Conservation (phyloP, 2,113 vertebrate species). For the Callipepla squamata region DNA sequence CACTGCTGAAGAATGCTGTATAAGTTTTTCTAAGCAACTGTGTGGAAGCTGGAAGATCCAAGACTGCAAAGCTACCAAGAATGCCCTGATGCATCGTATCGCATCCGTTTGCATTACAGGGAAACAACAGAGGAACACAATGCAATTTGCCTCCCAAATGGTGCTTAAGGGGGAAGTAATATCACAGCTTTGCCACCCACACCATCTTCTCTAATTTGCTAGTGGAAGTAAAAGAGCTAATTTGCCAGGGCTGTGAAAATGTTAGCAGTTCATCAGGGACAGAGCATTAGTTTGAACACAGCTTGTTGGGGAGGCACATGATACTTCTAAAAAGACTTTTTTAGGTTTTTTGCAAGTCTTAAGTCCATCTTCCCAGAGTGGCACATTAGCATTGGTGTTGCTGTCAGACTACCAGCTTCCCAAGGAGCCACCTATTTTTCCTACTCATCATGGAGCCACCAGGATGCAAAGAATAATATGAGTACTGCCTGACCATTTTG, state of each 20-base stretch:
- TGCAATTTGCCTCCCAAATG: neutral
- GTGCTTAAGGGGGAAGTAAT: neutral
- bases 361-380: neutral
- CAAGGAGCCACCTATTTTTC: constrained; percentile 11
- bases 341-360: neutral
- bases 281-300: neutral
- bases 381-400: neutral
- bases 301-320: neutral
- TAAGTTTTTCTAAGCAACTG: neutral
- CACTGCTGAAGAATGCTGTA: neutral
- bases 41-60: neutral
- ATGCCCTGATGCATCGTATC: neutral
- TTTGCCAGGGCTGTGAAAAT: neutral
- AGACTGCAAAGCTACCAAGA: neutral
- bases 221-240: neutral
- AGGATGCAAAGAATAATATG: neutral
- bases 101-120: neutral
- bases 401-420: neutral
- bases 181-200: neutral
- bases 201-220: neutral
- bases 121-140: neutral
- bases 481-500: neutral
- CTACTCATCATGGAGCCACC: neutral
- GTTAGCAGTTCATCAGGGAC: neutral
- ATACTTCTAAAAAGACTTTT: neutral